Conservation (phyloP, 2,113 vertebrate species). For the Dascyllus trimaculatus region DNA sequence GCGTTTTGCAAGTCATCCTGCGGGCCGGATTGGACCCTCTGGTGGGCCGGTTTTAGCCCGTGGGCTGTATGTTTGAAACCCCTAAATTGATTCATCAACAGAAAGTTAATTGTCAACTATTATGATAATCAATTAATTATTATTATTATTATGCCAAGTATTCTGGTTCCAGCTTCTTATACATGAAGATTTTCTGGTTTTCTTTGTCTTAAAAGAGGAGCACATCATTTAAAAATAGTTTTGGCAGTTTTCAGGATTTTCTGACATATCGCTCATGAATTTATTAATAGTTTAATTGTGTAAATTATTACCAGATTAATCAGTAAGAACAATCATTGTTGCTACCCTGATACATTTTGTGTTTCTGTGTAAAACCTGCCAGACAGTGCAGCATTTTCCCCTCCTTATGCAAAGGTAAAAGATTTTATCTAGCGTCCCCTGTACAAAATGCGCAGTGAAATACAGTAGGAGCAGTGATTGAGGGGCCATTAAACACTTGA, state of each 20-base stretch:
- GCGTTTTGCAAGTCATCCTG: too few relatives aligned
- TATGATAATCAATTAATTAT: too few relatives aligned
- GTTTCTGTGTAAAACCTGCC: neutral
- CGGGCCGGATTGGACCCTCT: too few relatives aligned
- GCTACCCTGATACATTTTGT: neutral
- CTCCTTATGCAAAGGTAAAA: neutral
- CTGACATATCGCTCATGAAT: neutral
- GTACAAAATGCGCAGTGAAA: conserved; percentile 7
- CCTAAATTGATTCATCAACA: too few relatives aligned
- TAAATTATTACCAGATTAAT: neutral
- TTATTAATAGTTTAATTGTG: neutral
- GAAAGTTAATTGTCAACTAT: too few relatives aligned
- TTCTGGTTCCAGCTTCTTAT: neutral
- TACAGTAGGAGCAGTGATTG: conserved; percentile 14
- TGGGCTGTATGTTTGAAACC: too few relatives aligned
- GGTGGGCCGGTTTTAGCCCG: too few relatives aligned
- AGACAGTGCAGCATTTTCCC: neutral
- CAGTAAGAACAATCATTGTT: neutral
- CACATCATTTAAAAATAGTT: neutral
- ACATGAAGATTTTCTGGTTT: neutral
- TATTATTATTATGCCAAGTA: too few relatives aligned
- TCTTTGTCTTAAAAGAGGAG: neutral
- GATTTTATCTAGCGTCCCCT: neutral
- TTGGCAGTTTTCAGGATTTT: too few relatives aligned
- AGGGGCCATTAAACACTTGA: conserved; percentile 38